phyloP scores from a whole-genome alignment of 1,140 invertebrate species.

The Centruroides vittatus region DNA sequence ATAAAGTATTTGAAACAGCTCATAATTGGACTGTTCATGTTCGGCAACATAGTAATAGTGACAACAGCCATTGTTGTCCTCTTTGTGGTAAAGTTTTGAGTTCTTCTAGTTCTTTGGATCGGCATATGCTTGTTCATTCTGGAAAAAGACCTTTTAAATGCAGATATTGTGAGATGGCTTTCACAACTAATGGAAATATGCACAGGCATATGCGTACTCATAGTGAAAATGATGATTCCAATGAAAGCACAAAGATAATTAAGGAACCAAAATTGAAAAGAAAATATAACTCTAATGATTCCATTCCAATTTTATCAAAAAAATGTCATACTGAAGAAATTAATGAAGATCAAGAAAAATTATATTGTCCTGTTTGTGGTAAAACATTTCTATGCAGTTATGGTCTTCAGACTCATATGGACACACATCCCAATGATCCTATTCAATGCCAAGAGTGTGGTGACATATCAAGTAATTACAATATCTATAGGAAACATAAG shows the following conservation, averaged over 20 bases:
- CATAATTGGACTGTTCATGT: slow-evolving; percentile 54
- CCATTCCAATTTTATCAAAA: too few relatives aligned
- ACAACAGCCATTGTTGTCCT: slow-evolving; percentile 32
- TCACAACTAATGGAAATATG: slow-evolving; percentile 80
- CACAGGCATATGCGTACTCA: slow-evolving; percentile 65
- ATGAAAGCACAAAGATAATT: background rate
- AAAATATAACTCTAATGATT: background rate
- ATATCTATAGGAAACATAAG: slow-evolving; percentile 12
- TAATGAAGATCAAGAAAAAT: slow-evolving; percentile 3
- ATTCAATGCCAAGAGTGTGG: slow-evolving; percentile 54
- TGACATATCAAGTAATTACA: slow-evolving; percentile 47
- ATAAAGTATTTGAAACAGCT: slow-evolving; percentile 39
- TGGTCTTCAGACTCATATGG: slow-evolving; percentile 47
- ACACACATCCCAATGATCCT: slow-evolving; percentile 49
- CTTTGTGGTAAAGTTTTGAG: slow-evolving; percentile 43
- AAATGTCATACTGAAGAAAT: background rate
- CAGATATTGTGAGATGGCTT: slow-evolving; percentile 58
- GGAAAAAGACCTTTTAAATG: slow-evolving; percentile 62
- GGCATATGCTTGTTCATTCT: slow-evolving; percentile 57
- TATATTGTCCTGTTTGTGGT: slow-evolving; percentile 31
- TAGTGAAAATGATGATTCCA: slow-evolving; percentile 19
- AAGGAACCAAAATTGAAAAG: background rate
- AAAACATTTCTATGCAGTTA: slow-evolving; percentile 42
- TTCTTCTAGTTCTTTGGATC: slow-evolving; percentile 58
- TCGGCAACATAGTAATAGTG: slow-evolving; percentile 43